Evolutionary conservation across 2,888 invertebrate genomes (phyloP).

Genomic region (Tuta absoluta): DNA sequence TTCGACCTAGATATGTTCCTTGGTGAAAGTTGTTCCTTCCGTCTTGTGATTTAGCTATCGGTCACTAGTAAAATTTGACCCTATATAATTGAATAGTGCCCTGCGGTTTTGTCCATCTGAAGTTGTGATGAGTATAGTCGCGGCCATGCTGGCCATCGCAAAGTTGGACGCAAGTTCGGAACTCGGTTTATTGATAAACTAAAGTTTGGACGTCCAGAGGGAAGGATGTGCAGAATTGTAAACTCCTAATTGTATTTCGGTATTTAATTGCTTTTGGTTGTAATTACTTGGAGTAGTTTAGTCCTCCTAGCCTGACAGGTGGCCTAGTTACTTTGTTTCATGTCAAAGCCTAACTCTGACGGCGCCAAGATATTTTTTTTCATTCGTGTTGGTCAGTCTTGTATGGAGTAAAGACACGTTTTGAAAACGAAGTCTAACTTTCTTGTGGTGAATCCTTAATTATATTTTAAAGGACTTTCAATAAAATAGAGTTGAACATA

Average conservation of each 20-base stretch:
- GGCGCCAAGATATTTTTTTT: not conserved
- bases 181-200: constrained; percentile 16
- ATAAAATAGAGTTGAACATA: no score
- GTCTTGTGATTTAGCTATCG: no score
- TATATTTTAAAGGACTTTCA: no score
- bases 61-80: no score
- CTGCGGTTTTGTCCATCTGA: constrained; percentile 12
- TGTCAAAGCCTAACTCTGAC: not conserved
- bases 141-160: not conserved
- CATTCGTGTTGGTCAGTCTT: no score
- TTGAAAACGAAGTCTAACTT: no score
- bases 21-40: no score
- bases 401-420: no score
- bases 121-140: constrained; percentile 4
- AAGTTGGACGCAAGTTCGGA: constrained; percentile 1
- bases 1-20: no score
- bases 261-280: constrained; percentile 12
- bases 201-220: constrained; percentile 8
- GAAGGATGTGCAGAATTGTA: constrained; percentile 3
- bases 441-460: no score
- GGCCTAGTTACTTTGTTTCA: not conserved
- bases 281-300: constrained; percentile 10
- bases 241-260: constrained; percentile 8
- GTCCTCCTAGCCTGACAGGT: not conserved
- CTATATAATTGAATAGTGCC: constrained; percentile 11